These are phyloP conservation scores for Molorchus minor DNA, from an alignment of 2,888 invertebrate genomes.

Conservation along the genomic window DNA sequence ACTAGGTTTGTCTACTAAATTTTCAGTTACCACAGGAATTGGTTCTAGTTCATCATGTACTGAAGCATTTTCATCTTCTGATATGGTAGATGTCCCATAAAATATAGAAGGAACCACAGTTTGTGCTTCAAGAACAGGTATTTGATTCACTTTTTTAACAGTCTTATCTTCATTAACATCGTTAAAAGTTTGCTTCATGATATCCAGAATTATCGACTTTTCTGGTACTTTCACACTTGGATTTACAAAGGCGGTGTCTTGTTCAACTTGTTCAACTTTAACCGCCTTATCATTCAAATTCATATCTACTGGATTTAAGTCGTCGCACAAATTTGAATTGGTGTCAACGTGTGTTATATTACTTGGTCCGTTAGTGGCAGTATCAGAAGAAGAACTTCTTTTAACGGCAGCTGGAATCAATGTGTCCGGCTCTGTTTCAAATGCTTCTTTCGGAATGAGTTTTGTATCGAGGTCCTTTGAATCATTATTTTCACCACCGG, in stretches of 20 bases:
- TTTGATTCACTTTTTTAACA: background rate
- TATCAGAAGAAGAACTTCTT: slow-evolving; percentile 38
- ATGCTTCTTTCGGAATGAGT: background rate
- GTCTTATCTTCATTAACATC: slow-evolving; percentile 47
- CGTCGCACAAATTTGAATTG: slow-evolving; percentile 57
- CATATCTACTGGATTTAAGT: slow-evolving; percentile 43
- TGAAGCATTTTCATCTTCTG: too few species aligned
- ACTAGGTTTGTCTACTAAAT: too few species aligned
- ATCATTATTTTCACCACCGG: slow-evolving; percentile 53
- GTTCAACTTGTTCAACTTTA: slow-evolving; percentile 27
- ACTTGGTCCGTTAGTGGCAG: slow-evolving; percentile 37
- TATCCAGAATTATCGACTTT: slow-evolving; percentile 66
- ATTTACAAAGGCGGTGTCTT: slow-evolving; percentile 32
- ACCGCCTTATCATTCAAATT: slow-evolving; percentile 33
- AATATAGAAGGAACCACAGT: too few species aligned
- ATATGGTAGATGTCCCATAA: too few species aligned
- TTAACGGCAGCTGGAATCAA: slow-evolving; percentile 26
- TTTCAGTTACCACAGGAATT: too few species aligned
- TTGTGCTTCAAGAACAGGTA: slow-evolving; percentile 10
- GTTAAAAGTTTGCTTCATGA: slow-evolving; percentile 69
- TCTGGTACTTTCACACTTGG: slow-evolving; percentile 65
- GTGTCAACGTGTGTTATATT: slow-evolving; percentile 49
- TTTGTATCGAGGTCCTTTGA: slow-evolving; percentile 32
- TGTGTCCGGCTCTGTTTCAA: background rate
- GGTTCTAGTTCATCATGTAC: too few species aligned